These are phyloP conservation scores for Condylura cristata DNA, from an alignment of 2,113 vertebrate genomes.

Conservation along the genomic window DNA sequence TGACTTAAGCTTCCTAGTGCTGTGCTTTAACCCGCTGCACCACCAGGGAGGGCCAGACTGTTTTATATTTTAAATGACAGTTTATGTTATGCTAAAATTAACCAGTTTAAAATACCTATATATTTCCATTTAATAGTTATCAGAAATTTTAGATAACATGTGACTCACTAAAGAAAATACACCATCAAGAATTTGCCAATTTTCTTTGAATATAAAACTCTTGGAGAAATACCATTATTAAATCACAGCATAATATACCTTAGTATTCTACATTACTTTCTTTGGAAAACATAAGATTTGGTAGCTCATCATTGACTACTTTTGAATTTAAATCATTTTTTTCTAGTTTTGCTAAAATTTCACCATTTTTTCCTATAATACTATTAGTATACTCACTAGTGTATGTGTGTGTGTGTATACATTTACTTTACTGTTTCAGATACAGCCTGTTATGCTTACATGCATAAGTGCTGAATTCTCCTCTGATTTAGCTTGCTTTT, in stretches of 20 bases:
- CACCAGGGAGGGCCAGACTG: too few relatives aligned
- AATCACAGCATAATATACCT: neutral
- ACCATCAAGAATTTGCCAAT: neutral
- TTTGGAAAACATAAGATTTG: neutral
- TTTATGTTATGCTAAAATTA: neutral
- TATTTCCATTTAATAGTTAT: neutral
- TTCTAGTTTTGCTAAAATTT: neutral
- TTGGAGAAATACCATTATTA: neutral
- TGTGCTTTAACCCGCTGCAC: too few relatives aligned
- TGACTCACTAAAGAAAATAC: neutral
- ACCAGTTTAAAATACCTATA: neutral
- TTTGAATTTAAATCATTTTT: neutral
- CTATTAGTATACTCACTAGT: neutral
- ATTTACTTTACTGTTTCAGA: neutral
- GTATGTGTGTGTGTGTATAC: too few relatives aligned
- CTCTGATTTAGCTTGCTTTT: constrained; percentile 15
- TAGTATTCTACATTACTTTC: neutral
- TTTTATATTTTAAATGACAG: neutral
- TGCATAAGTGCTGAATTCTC: neutral
- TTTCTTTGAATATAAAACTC: constrained; percentile 31
- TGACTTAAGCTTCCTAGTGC: too few relatives aligned
- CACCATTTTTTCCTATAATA: neutral
- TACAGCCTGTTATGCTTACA: neutral
- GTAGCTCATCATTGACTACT: neutral
- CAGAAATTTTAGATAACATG: neutral